These are phyloP conservation scores for Amblyteles armatorius DNA, from an alignment of 2,888 invertebrate species.

Conservation along the genomic window DNA sequence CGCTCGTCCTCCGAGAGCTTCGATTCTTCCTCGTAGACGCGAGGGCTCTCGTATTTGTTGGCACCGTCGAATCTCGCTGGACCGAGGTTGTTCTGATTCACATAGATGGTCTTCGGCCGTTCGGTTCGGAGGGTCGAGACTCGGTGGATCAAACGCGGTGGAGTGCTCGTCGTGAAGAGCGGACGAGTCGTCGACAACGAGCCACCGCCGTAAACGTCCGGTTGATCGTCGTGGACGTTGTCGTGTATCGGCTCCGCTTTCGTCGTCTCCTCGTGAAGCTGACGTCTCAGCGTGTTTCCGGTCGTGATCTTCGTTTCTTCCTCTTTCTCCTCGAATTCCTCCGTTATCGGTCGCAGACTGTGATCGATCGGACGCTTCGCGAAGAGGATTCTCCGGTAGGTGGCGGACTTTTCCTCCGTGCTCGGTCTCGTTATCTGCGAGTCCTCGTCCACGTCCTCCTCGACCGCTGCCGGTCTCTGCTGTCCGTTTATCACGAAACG, in stretches of 20 bases:
- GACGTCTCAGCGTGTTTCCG: slow-evolving; percentile 88
- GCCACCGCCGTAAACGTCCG: slow-evolving; percentile 89
- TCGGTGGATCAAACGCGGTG: slow-evolving; percentile 86
- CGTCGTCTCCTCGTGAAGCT: slow-evolving; percentile 86
- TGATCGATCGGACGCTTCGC: slow-evolving; percentile 81
- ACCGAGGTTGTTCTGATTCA: slow-evolving; percentile 76
- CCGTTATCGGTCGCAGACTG: slow-evolving; percentile 81
- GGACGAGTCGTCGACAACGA: slow-evolving; percentile 88
- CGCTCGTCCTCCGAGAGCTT: slow-evolving; percentile 78
- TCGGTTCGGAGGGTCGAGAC: slow-evolving; percentile 75
- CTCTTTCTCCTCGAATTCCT: slow-evolving; percentile 83
- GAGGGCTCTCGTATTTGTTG: slow-evolving; percentile 74
- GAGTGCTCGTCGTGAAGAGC: slow-evolving; percentile 88
- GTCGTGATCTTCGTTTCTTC: slow-evolving; percentile 83
- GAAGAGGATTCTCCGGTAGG: slow-evolving; percentile 78
- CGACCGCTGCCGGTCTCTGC: slow-evolving; percentile 76
- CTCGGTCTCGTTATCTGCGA: slow-evolving; percentile 81
- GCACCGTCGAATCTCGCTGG: slow-evolving; percentile 78
- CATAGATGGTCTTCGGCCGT: slow-evolving; percentile 75
- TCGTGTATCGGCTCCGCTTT: slow-evolving; percentile 86
- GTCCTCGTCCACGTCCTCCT: slow-evolving; percentile 74
- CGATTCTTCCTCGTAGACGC: slow-evolving; percentile 77
- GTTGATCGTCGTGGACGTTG: slow-evolving; percentile 88
- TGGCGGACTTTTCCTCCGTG: slow-evolving; percentile 75
- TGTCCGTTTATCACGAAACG: slow-evolving; percentile 81